Conservation (phyloP, 2,113 vertebrate genomes). For the Percina caprodes region DNA sequence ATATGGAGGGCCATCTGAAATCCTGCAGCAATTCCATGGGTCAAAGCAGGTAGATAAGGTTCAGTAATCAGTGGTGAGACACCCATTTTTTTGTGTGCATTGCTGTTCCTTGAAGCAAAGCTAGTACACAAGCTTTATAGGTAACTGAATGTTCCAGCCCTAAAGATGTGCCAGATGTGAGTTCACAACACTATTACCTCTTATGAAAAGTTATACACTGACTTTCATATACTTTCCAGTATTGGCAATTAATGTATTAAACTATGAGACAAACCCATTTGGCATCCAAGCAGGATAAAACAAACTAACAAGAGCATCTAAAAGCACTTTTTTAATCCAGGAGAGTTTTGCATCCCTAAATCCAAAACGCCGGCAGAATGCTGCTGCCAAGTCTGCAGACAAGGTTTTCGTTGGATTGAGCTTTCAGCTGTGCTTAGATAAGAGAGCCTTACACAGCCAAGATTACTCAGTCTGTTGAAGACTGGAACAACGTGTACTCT, state of each 20-base stretch:
- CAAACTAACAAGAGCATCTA: slow-evolving; percentile 30
- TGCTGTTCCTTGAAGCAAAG: slow-evolving; percentile 7
- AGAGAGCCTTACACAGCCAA: slow-evolving; percentile 58
- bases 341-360: slow-evolving; percentile 32
- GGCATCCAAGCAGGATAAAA: slow-evolving; percentile 30
- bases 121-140: slow-evolving; percentile 4
- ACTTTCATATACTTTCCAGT: slow-evolving; percentile 21
- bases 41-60: slow-evolving; percentile 57
- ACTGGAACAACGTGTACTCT: slow-evolving; percentile 65
- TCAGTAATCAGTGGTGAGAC: slow-evolving; percentile 42
- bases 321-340: slow-evolving; percentile 18
- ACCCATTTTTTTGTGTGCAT: slow-evolving; percentile 19
- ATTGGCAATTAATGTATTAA: background rate
- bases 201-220: slow-evolving; percentile 5
- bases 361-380: slow-evolving; percentile 11
- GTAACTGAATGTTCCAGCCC: slow-evolving; percentile 22
- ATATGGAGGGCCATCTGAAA: slow-evolving; percentile 41
- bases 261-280: slow-evolving; percentile 14
- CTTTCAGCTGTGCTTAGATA: slow-evolving; percentile 57
- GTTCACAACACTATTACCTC: slow-evolving; percentile 14
- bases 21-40: slow-evolving; percentile 18
- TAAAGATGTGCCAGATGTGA: slow-evolving; percentile 42
- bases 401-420: slow-evolving; percentile 63
- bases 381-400: slow-evolving; percentile 50
- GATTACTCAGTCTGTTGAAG: slow-evolving; percentile 50